Evolutionary conservation across 1,140 invertebrate genomes (phyloP).

Genomic region (Anastatus disparis): DNA sequence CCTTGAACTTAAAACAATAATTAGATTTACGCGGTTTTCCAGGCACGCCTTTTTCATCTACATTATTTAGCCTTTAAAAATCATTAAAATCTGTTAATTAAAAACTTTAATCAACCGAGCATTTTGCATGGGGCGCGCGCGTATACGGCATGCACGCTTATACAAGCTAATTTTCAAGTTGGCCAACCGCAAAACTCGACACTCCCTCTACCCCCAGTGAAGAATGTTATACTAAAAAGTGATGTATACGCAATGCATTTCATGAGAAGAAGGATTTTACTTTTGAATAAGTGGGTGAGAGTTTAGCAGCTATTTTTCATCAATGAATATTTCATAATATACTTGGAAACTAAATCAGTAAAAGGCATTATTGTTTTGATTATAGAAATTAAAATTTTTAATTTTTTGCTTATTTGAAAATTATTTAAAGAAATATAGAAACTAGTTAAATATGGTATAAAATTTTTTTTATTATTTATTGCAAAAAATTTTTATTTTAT

Average conservation of each 20-base stretch:
- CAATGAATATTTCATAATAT: not conserved
- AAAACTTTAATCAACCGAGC: conserved; percentile 41
- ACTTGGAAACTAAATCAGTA: not conserved
- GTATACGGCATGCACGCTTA: not conserved
- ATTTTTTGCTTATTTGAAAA: too few relatives aligned
- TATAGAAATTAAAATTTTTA: too few relatives aligned
- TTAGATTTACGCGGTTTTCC: not conserved
- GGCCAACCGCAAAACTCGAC: conserved; percentile 9
- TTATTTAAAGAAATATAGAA: too few relatives aligned
- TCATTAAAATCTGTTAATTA: conserved; percentile 38
- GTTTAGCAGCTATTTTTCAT: not conserved
- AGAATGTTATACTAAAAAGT: too few relatives aligned
- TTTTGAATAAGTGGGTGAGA: not conserved
- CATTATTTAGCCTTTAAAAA: conserved; percentile 33
- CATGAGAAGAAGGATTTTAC: too few relatives aligned
- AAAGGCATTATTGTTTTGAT: too few relatives aligned
- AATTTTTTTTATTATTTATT: too few relatives aligned
- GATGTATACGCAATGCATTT: too few relatives aligned
- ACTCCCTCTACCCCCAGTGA: not conserved
- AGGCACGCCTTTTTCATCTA: not conserved
- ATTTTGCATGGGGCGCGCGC: too few relatives aligned
- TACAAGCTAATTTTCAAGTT: conserved; percentile 36
- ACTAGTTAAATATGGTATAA: too few relatives aligned
- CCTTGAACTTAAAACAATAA: too few relatives aligned
- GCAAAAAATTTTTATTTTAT: too few relatives aligned